Evolutionary conservation across 2,888 invertebrate species (phyloP).

Genomic region (Mactromeris polynyma): DNA sequence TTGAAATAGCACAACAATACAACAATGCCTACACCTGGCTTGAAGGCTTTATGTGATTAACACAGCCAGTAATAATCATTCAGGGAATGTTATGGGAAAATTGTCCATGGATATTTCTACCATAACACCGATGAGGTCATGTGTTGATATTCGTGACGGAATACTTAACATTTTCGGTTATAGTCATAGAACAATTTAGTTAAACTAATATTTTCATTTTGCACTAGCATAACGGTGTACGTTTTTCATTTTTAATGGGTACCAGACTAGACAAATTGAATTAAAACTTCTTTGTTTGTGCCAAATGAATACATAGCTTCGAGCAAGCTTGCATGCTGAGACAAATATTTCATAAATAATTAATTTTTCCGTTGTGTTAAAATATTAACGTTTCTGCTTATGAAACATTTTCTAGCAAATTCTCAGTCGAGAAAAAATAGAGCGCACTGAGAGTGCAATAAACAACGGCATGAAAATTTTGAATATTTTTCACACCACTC

Average conservation of each 20-base stretch:
- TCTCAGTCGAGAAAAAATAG: background rate
- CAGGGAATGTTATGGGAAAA: background rate
- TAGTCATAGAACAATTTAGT: background rate
- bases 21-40: too few species aligned
- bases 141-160: background rate
- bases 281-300: conserved; percentile 15
- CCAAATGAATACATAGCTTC: background rate
- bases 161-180: background rate
- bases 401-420: background rate
- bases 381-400: background rate
- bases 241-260: conserved; percentile 9
- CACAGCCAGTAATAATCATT: background rate
- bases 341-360: conserved; percentile 22
- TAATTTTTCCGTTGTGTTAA: background rate
- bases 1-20: too few species aligned
- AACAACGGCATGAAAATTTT: background rate
- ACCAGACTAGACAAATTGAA: background rate
- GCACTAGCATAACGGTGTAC: background rate
- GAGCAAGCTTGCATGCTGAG: background rate
- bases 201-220: background rate
- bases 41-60: too few species aligned
- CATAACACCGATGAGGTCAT: background rate
- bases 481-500: too few species aligned
- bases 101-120: background rate
- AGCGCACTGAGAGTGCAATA: too few species aligned